These are phyloP conservation scores for Yponomeuta sedellus DNA, from an alignment of 2,888 invertebrate species.

Conservation along the genomic window DNA sequence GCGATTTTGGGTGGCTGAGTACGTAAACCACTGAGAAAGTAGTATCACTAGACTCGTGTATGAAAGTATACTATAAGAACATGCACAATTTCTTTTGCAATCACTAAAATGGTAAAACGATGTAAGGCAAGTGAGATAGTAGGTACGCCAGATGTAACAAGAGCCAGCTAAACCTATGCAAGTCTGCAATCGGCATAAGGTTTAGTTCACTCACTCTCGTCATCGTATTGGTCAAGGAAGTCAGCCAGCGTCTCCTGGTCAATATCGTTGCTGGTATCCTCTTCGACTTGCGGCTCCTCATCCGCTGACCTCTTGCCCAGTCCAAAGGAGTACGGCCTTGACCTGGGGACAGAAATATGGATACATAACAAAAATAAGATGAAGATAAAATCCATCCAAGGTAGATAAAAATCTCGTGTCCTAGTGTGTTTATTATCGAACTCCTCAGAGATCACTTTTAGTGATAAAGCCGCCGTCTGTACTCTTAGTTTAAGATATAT, in stretches of 20 bases:
- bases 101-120: too few species aligned
- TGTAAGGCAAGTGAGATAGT: neutral
- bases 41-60: too few species aligned
- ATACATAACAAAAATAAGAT: too few species aligned
- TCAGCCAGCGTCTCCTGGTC: conserved; percentile 57
- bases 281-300: conserved; percentile 53
- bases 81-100: too few species aligned
- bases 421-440: too few species aligned
- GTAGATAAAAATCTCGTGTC: too few species aligned
- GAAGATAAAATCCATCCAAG: too few species aligned
- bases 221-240: conserved; percentile 58
- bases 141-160: neutral
- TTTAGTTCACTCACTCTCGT: conserved; percentile 24
- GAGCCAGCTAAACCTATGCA: neutral
- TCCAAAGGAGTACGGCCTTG: conserved; percentile 54
- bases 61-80: too few species aligned
- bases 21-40: neutral
- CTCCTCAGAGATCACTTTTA: too few species aligned
- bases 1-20: neutral
- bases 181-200: neutral
- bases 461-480: too few species aligned
- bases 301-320: conserved; percentile 68
- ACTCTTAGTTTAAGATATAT: too few species aligned
- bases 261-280: conserved; percentile 42
- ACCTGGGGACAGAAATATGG: conserved; percentile 10